Evolutionary conservation across 2,888 invertebrate species (phyloP), one percentile per base, ranked within the genome.

Genomic region (Achlya flavicornis): DNA sequence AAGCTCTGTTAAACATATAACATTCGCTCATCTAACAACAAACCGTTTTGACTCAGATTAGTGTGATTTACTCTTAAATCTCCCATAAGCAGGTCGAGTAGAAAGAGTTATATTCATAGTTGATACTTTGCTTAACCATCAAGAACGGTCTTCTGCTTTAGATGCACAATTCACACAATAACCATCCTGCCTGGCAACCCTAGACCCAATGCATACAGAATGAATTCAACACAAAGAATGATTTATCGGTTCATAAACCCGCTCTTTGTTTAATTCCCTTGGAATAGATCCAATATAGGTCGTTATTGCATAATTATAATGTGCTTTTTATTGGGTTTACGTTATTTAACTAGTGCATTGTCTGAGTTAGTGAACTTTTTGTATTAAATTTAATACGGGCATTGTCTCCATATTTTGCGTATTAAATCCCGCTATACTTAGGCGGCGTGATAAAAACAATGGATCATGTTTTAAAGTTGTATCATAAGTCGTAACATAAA

Each of bases 221-320:
- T 81, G 78, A 82, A 67, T 66, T 71, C 76, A 61, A 77, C 73
- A 76, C 77, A 76, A 76, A 79, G 64, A 70, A 78, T 81, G 80
- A 83, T 83, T 79, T 76, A 84, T 75, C 66, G 66, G 61, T 69
- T 72, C 76, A 74, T 81, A 77, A 84, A 81, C 63, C 66, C 61
- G 62, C 65, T 74, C 77, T 82, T 83, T 84, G 82, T 85, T 77
- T 70, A 57, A 63, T 57, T 66, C 43, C 66, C 67, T 81, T 85
- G 85, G 84, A 81, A 63, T 70, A 69, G 68, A 60, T 83, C 85
- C 85, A 85, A 80, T 77, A 72, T 69, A 60, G 61, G 68, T 66
- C 58, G 60, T 63, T 64, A 70, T 84, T 78, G 75, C 70, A 77
- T 74, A 84, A 83, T 74, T 68, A 64, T 63, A 59, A 65, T 58